phyloP scores from a whole-genome alignment of 1,140 invertebrate genomes.

The Ceratina calcarata region DNA sequence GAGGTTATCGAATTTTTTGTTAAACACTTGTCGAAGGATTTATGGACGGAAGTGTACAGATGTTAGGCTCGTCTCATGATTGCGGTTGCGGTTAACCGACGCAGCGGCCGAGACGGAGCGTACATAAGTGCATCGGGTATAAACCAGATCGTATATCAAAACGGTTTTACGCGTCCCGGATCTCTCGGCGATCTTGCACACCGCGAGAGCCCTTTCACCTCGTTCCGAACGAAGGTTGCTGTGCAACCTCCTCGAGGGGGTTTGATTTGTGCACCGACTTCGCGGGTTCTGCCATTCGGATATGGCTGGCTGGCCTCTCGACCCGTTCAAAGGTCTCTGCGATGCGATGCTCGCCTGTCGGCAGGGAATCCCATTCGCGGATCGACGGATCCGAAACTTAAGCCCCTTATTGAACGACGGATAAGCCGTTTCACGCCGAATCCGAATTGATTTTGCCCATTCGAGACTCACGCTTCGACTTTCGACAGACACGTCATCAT shows the following conservation, averaged over 20 bases:
- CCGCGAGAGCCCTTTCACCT: constrained; percentile 48
- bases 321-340: constrained; percentile 29
- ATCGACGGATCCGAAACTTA: constrained; percentile 29
- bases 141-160: constrained; percentile 52
- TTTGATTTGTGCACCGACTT: constrained; percentile 38
- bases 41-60: too few species aligned
- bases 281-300: constrained; percentile 23
- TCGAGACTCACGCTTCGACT: neutral
- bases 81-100: neutral
- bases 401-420: constrained; percentile 14
- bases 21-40: too few species aligned
- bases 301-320: constrained; percentile 18
- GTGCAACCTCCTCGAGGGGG: neutral
- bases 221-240: constrained; percentile 39
- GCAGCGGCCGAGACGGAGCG: neutral
- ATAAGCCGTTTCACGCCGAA: constrained; percentile 13
- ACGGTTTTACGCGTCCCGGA: constrained; percentile 49
- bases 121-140: constrained; percentile 29
- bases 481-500: too few species aligned
- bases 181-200: constrained; percentile 34
- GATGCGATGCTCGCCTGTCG: neutral
- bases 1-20: too few species aligned
- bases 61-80: too few species aligned
- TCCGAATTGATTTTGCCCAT: constrained; percentile 6
- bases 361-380: neutral